Evolutionary conservation across 2,888 invertebrate species (phyloP).

Genomic region (Lochmaea crataegi): DNA sequence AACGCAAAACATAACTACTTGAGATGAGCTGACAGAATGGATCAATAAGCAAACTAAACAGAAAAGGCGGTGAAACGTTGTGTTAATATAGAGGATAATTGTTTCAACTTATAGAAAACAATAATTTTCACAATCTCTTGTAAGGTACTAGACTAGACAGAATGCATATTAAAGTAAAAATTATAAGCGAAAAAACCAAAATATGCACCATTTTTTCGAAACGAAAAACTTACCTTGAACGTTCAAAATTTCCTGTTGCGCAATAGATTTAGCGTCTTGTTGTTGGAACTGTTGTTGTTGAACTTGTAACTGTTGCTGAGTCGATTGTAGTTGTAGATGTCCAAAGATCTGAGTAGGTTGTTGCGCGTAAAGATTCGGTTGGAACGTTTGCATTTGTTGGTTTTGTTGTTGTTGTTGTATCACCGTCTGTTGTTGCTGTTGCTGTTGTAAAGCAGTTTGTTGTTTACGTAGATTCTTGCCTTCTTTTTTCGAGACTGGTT

Average conservation of each 20-base stretch:
- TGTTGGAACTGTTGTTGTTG: slow-evolving; percentile 33
- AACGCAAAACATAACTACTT: no score
- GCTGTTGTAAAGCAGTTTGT: slow-evolving; percentile 58
- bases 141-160: no score
- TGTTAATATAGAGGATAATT: no score
- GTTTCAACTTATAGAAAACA: no score
- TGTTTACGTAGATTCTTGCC: slow-evolving; percentile 78
- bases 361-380: slow-evolving; percentile 60
- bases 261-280: slow-evolving; percentile 46
- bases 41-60: no score
- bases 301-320: slow-evolving; percentile 59
- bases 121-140: no score
- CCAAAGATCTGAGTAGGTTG: slow-evolving; percentile 65
- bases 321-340: slow-evolving; percentile 66
- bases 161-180: no score
- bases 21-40: no score
- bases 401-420: slow-evolving; percentile 56
- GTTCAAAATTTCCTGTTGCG: slow-evolving; percentile 56
- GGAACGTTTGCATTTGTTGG: slow-evolving; percentile 50
- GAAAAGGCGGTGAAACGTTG: no score
- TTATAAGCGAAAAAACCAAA: no score
- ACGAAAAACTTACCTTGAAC: slow-evolving; percentile 51
- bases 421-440: slow-evolving; percentile 54
- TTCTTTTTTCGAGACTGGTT: slow-evolving; percentile 84
- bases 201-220: no score